These are phyloP conservation scores for Mobula birostris DNA, from an alignment of 2,113 vertebrate species.

Conservation along the genomic window DNA sequence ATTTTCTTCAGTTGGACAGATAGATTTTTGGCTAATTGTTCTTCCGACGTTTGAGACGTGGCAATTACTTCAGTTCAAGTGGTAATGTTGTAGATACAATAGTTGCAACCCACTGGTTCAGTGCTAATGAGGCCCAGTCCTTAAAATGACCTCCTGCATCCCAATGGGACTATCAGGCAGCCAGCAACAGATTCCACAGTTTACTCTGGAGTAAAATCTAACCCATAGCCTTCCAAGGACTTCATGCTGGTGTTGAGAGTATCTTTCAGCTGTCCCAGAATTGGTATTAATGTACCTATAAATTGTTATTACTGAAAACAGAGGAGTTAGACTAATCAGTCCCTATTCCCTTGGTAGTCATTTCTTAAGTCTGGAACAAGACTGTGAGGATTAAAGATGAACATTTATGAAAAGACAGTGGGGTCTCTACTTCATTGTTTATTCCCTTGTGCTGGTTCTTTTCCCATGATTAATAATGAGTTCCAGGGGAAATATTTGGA, in stretches of 20 bases:
- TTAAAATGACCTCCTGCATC: not conserved
- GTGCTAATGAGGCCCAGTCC: not conserved
- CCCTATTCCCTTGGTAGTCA: not conserved
- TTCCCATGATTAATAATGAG: not conserved
- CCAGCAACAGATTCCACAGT: not conserved
- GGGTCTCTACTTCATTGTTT: not conserved
- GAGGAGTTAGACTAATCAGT: not conserved
- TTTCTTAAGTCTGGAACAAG: not conserved
- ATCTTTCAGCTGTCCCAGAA: not conserved
- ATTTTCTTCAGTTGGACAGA: too few species aligned
- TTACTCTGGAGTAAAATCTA: not conserved
- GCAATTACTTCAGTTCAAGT: not conserved
- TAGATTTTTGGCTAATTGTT: not conserved
- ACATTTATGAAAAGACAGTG: not conserved
- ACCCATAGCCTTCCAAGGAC: not conserved
- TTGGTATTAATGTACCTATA: not conserved
- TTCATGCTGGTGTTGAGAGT: not conserved
- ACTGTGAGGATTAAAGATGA: not conserved
- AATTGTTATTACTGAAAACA: not conserved
- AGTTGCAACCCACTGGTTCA: not conserved
- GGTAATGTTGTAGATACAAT: not conserved
- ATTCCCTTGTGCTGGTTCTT: not conserved
- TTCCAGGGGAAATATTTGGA: not conserved
- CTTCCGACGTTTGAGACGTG: not conserved
- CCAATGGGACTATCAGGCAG: not conserved